Conservation (phyloP, 2,797 vertebrate genomes). For the Acanthurus leucopareius region DNA sequence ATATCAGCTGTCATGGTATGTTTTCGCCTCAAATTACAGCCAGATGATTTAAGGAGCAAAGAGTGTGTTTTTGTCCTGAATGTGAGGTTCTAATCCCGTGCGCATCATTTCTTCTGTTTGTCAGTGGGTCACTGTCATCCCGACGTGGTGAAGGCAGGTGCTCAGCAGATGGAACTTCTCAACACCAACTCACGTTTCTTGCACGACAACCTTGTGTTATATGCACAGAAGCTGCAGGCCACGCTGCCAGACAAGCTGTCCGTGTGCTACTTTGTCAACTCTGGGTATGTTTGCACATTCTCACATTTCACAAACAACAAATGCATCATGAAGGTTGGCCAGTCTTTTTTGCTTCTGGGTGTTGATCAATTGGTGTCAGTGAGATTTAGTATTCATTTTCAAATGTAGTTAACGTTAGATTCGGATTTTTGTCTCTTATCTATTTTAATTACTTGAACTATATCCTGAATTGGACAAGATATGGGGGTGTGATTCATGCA, state of each 20-base stretch:
- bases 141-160: constrained; percentile 91
- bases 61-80: background rate
- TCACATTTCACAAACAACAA: background rate
- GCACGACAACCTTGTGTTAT: constrained; percentile 95
- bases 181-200: constrained; percentile 98
- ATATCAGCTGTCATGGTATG: background rate
- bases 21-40: constrained; percentile 23
- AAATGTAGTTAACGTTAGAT: background rate
- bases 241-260: constrained; percentile 92
- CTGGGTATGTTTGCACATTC: constrained; percentile 88
- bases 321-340: background rate
- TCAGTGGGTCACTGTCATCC: constrained; percentile 97
- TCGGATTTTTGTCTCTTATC: background rate
- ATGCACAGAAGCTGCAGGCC: constrained; percentile 91
- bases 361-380: background rate
- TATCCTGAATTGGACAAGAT: background rate
- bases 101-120: background rate
- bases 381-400: background rate
- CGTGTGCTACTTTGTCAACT: constrained; percentile 98
- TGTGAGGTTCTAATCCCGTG: background rate
- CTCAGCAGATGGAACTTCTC: constrained; percentile 93
- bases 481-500: background rate
- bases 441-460: background rate
- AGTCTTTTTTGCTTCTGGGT: background rate
- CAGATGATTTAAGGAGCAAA: background rate